Evolutionary conservation across 2,888 invertebrate genomes (phyloP).

Genomic region (Apotomis betuletana): DNA sequence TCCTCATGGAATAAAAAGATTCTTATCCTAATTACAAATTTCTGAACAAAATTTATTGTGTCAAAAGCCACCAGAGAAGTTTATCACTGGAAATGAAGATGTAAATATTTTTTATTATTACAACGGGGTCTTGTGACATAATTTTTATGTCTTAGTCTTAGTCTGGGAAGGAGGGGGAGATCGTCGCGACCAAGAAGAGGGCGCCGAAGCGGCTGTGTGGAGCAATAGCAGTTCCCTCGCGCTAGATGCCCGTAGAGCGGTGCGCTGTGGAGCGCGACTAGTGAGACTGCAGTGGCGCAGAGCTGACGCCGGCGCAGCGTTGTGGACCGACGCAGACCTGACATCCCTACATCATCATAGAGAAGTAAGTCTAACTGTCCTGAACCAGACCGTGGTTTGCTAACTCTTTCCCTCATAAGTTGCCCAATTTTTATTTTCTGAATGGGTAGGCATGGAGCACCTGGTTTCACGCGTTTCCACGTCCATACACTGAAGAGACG

Average conservation of each 20-base stretch:
- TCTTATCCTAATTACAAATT: too few relatives aligned
- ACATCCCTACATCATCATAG: constrained; percentile 76
- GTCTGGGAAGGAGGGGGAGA: constrained; percentile 80
- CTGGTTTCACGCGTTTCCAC: too few relatives aligned
- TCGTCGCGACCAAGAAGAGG: constrained; percentile 58
- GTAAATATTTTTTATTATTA: too few relatives aligned
- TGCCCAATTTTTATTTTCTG: too few relatives aligned
- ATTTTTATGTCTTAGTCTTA: constrained; percentile 56
- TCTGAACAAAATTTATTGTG: too few relatives aligned
- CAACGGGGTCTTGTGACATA: neutral
- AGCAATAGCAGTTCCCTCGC: constrained; percentile 78
- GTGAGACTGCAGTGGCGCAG: constrained; percentile 76
- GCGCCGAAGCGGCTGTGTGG: constrained; percentile 76
- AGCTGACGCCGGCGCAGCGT: constrained; percentile 61
- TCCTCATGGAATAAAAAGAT: too few relatives aligned
- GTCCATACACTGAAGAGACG: too few relatives aligned
- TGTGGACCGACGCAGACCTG: constrained; percentile 77
- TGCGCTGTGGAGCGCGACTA: constrained; percentile 74
- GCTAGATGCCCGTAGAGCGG: constrained; percentile 73
- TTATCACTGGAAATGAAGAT: too few relatives aligned
- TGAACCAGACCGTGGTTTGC: too few relatives aligned
- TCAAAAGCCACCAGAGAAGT: too few relatives aligned
- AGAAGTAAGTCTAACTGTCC: constrained; percentile 58
- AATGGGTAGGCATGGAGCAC: too few relatives aligned
- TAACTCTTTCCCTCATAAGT: too few relatives aligned